These are phyloP conservation scores for Anoplopoma fimbria DNA, from an alignment of 2,113 vertebrate species.

Conservation along the genomic window DNA sequence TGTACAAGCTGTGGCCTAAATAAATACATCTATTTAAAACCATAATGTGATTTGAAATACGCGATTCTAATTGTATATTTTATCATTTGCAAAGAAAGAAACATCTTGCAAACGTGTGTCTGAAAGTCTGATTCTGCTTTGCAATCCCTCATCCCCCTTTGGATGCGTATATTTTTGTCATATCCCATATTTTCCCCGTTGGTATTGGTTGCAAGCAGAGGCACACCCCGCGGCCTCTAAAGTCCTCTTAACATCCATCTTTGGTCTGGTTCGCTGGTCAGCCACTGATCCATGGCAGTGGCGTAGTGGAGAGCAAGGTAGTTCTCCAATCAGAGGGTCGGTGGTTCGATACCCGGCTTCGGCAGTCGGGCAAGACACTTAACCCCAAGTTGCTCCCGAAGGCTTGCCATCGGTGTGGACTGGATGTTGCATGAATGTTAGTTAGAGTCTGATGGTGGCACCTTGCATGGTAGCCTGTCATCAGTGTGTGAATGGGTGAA, in stretches of 20 bases:
- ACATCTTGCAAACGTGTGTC: not conserved
- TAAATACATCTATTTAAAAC: conserved; percentile 30
- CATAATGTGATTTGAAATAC: conserved; percentile 20
- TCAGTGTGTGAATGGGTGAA: too few species aligned
- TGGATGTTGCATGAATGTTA: too few species aligned
- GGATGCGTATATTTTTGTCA: not conserved
- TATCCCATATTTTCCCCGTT: not conserved
- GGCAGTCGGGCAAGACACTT: too few species aligned
- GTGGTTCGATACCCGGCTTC: too few species aligned
- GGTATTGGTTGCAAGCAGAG: not conserved
- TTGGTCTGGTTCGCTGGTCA: conserved; percentile 31
- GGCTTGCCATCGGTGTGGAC: too few species aligned
- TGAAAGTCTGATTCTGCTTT: conserved; percentile 1
- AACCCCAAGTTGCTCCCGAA: too few species aligned
- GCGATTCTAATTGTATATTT: conserved; percentile 18
- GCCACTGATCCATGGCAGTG: conserved; percentile 11
- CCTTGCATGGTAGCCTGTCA: too few species aligned
- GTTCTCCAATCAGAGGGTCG: too few species aligned
- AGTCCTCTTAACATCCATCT: conserved; percentile 21
- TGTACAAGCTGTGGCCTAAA: conserved; percentile 28
- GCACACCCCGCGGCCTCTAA: not conserved
- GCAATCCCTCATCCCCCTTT: not conserved
- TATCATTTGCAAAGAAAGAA: not conserved
- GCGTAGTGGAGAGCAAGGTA: too few species aligned
- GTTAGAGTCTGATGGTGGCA: too few species aligned